Evolutionary conservation across 2,113 vertebrate genomes (phyloP), one percentile per base, ranked within the genome.

Genomic region (Aptenodytes forsteri): DNA sequence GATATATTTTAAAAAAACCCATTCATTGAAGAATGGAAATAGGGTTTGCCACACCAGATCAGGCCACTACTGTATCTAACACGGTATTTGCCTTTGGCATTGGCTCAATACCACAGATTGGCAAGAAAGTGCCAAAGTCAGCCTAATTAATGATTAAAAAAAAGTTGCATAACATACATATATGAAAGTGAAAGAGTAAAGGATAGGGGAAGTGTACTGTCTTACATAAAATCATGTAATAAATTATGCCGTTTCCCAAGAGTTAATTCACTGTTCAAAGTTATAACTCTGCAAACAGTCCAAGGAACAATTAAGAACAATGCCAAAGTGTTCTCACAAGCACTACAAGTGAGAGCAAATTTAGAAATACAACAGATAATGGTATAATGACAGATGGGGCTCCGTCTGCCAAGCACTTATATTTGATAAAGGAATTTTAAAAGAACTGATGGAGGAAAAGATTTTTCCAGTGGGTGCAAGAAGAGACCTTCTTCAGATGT

Each of bases 231-330:
- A 14, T 50, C 27, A 71, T 25, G 30, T 20, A 71, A 86, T 50
- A 73, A 47, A 61, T 85, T 18, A 85, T 6, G 7, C 5, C 8
- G 15, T 58, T 89, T 62, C 25, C 38, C 70, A 88, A 78, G 54
- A 64, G 21, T 77, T 85, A 83, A 50, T 34, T 64, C 56, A 73
- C 38, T 61, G 10, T 66, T 92, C 71, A 86, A 85, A 64, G 82
- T 66, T 73, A 7, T 30, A 93, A 69, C 42, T 87, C 72, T 17
- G 20, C 67, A 89, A 64, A 46, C 25, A 77, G 72, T 22, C 42
- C 65, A 91, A 95, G 40, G 42, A 95, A 92, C 64, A 94, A 92
- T 46, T 73, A 88, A 94, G 66, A 94, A 93, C 70, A 88, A 91
- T 62, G 70, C 49, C 36, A n/a, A 82, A 71, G 62, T 59, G 87